These are phyloP conservation scores for Trilocha varians DNA, from an alignment of 2,888 invertebrate species.

Conservation along the genomic window DNA sequence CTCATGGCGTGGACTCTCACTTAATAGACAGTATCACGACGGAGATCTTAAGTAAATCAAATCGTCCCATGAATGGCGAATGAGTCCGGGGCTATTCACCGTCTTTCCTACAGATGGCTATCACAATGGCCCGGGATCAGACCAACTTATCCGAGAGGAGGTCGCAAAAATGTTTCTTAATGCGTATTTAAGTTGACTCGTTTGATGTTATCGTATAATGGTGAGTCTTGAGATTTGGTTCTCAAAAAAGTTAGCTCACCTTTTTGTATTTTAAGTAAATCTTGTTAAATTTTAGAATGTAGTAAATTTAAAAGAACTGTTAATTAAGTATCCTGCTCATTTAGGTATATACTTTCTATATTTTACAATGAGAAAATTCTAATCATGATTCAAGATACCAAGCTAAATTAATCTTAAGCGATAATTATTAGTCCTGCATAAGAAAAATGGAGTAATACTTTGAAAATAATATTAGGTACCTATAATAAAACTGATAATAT, in stretches of 20 bases:
- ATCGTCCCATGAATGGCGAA: slow-evolving; percentile 70
- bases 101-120: slow-evolving; percentile 63
- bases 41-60: slow-evolving; percentile 73
- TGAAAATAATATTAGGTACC: too few species aligned
- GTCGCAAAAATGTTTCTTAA: slow-evolving; percentile 67
- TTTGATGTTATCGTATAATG: slow-evolving; percentile 46
- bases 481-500: too few species aligned
- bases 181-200: slow-evolving; percentile 63
- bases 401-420: too few species aligned
- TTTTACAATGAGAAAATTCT: too few species aligned
- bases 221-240: slow-evolving; percentile 10
- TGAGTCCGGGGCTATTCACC: slow-evolving; percentile 62
- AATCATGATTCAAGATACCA: too few species aligned
- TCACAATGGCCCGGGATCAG: slow-evolving; percentile 69
- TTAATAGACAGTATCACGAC: slow-evolving; percentile 67
- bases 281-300: too few species aligned
- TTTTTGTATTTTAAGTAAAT: not conserved
- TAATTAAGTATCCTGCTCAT: too few species aligned
- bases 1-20: slow-evolving; percentile 37
- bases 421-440: too few species aligned
- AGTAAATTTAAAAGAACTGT: too few species aligned
- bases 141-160: slow-evolving; percentile 58
- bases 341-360: too few species aligned
- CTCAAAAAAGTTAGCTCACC: not conserved
- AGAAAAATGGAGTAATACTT: too few species aligned